Conservation (phyloP, 2,797 vertebrate species). For the Podarcis siculus region DNA sequence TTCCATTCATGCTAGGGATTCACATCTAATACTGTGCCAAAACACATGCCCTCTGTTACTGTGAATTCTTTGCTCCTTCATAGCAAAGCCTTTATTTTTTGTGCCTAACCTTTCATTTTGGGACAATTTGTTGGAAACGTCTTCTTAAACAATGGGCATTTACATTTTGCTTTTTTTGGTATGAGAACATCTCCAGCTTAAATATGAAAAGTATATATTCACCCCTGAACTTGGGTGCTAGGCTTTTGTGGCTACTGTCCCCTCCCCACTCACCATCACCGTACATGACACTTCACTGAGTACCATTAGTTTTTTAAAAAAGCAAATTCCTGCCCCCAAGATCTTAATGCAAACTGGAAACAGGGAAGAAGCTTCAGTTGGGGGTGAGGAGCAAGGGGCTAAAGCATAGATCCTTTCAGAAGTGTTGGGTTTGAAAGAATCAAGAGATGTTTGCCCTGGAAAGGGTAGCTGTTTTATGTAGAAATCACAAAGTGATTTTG, state of each 20-base stretch:
- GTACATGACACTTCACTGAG: background rate
- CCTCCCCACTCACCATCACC: no score
- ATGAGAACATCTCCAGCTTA: background rate
- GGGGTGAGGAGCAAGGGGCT: background rate
- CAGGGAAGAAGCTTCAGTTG: background rate
- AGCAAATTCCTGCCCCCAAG: background rate
- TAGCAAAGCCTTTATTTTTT: background rate
- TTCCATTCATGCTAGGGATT: background rate
- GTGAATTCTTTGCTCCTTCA: background rate
- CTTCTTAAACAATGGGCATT: background rate
- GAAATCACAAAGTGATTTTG: background rate
- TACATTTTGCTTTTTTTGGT: background rate
- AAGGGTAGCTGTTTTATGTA: no score
- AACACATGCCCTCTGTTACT: background rate
- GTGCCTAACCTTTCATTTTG: background rate
- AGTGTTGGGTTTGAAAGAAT: background rate
- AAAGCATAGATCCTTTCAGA: background rate
- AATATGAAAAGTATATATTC: background rate
- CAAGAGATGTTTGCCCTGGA: background rate
- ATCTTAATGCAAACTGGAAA: background rate
- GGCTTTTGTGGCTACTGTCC: background rate
- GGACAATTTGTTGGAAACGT: no score
- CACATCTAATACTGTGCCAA: background rate
- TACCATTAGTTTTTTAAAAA: background rate
- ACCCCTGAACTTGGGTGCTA: background rate